Conservation (phyloP, 1,140 invertebrate species). For the Episyrphus balteatus region DNA sequence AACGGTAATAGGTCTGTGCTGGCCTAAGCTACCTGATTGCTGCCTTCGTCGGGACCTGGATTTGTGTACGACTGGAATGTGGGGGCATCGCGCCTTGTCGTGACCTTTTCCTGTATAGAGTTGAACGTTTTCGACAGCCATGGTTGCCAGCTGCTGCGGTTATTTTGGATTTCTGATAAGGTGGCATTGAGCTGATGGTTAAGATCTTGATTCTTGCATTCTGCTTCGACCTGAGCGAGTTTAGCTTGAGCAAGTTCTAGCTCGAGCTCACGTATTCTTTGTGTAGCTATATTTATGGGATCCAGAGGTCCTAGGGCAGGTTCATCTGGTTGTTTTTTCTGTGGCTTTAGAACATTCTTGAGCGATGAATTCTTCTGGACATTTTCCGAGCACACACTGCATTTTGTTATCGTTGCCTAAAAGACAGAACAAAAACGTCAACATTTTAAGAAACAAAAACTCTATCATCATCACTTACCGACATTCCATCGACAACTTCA, state of each 20-base stretch:
- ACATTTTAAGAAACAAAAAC: no score
- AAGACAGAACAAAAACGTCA: not conserved
- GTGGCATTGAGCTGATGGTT: constrained; percentile 83
- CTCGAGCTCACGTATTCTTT: constrained; percentile 81
- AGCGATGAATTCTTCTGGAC: constrained; percentile 24
- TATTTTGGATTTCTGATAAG: constrained; percentile 58
- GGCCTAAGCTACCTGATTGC: constrained; percentile 31
- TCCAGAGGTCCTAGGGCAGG: constrained; percentile 27
- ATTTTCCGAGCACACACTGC: constrained; percentile 41
- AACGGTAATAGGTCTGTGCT: no score
- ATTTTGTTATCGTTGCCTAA: constrained; percentile 45
- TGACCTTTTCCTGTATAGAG: constrained; percentile 33
- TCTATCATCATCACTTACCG: constrained; percentile 37
- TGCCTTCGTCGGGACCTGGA: constrained; percentile 12
- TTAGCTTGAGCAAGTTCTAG: constrained; percentile 94
- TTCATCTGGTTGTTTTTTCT: constrained; percentile 17
- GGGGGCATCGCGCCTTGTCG: constrained; percentile 22
- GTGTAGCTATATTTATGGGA: constrained; percentile 36
- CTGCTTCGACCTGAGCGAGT: constrained; percentile 89
- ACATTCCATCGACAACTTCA: constrained; percentile 44
- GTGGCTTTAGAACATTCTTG: constrained; percentile 19
- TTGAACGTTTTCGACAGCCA: constrained; percentile 78
- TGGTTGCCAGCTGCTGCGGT: constrained; percentile 64
- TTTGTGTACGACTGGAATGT: constrained; percentile 36
- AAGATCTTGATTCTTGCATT: constrained; percentile 93